These are phyloP conservation scores for Mimachlamys varia DNA, from an alignment of 2,888 invertebrate species.

Conservation along the genomic window DNA sequence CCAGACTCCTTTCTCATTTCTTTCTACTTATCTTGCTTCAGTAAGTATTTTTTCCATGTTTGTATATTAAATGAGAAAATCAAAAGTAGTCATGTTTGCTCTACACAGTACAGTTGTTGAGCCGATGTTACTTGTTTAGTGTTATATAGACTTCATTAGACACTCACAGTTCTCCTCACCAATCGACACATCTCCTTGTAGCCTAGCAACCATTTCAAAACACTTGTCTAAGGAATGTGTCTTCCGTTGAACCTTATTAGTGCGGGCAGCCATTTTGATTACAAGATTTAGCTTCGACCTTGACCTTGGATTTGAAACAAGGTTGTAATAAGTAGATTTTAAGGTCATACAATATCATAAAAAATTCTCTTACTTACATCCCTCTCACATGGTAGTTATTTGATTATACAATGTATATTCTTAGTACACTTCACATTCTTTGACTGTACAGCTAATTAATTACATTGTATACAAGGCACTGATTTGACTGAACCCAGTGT, in stretches of 20 bases:
- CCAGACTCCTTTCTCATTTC: neutral
- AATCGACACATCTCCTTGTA: neutral
- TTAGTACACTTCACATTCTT: too few species aligned
- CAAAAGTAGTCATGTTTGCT: slow-evolving; percentile 15
- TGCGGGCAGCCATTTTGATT: neutral
- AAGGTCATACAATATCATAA: neutral
- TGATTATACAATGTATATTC: too few species aligned
- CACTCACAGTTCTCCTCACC: neutral
- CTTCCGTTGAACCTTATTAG: neutral
- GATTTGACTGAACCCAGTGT: too few species aligned
- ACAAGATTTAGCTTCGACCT: neutral
- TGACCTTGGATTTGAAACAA: neutral
- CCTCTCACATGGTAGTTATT: too few species aligned
- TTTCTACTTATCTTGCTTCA: neutral
- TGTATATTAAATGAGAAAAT: slow-evolving; percentile 23
- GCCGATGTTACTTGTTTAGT: neutral
- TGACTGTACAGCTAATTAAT: too few species aligned
- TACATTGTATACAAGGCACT: too few species aligned
- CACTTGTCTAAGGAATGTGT: neutral
- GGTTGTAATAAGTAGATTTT: neutral
- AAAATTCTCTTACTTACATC: too few species aligned
- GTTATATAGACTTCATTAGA: neutral
- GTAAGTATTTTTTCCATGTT: neutral
- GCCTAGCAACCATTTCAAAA: slow-evolving; percentile 26
- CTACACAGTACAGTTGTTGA: neutral